Percentiles rank a stretch among this genome's conserved stretches.
These are phyloP conservation scores for Bimastos eiseni DNA, from an alignment of 2,888 invertebrate genomes.

Conservation along the genomic window DNA sequence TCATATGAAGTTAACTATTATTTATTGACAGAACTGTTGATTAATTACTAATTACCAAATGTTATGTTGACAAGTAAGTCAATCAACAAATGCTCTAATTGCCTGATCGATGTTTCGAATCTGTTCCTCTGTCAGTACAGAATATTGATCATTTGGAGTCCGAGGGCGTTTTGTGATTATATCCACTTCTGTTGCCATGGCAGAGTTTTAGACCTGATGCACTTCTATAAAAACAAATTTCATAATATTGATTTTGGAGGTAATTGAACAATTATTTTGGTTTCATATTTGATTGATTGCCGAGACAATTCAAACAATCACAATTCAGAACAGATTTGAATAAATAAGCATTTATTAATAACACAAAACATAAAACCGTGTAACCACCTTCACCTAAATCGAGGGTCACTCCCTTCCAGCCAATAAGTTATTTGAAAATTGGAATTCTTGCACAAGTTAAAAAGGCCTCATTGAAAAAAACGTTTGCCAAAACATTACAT, in stretches of 20 bases:
- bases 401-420: background rate
- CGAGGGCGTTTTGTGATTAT: slow-evolving; percentile 55
- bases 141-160: slow-evolving; percentile 58
- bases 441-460: background rate
- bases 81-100: background rate
- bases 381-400: background rate
- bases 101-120: slow-evolving; percentile 52
- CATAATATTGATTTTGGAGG: background rate
- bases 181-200: slow-evolving; percentile 45
- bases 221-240: background rate
- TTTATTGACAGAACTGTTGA: background rate
- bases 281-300: background rate
- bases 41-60: background rate
- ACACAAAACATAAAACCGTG: background rate
- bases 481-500: background rate
- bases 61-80: background rate
- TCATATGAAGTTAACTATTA: background rate
- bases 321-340: background rate
- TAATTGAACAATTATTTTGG: background rate
- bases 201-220: background rate
- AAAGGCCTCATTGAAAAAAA: background rate
- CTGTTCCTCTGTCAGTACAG: slow-evolving; percentile 55
- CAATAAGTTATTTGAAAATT: background rate
- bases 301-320: background rate
- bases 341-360: background rate